Evolutionary conservation across 2,888 invertebrate species (phyloP), one percentile per base, ranked within the genome.

Genomic region (Scotopteryx bipunctaria): DNA sequence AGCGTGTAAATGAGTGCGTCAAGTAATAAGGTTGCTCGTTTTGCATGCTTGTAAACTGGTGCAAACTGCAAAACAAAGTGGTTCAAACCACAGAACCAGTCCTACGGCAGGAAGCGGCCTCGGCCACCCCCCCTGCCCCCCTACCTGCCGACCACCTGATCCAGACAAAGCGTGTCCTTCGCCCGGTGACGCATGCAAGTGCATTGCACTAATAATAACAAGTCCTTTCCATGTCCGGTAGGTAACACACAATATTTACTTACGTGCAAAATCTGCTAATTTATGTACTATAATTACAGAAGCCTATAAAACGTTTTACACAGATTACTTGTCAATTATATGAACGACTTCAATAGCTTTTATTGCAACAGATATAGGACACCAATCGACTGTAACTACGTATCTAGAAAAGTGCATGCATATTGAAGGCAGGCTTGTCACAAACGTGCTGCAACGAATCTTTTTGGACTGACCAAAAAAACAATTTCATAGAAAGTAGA

Each of bases 401-500:
- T 31, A 29, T 11, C 29, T 25, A 19, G 16, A 15, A 42, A 25
- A 29, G 27, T 8, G 41, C 11, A 32, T 21, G 17, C 16, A 44
- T 41, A 21, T 31, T 15, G 11, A 16, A 38, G 23, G 4, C 29
- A 31, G 23, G 14, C 27, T 21, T 38, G 32, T 53, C 44, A 56
- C 38, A 49, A 63, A 60, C 59, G 63, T 52, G 64, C 62, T 57
- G 43, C 65, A 64, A 64, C 69, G 57, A 71, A 71, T 73, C 76
- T 77, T 82, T 78, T 83, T 38, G 81, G 76, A 69, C 76, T 70
- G 78, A 81, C 81, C 79, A 85, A 86, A 87, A 83, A 87, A 87
- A 86, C 83, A 77, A 87, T 88, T 86, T 86, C 85, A 88, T 88
- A 89, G 90, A 90, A 90, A 90, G 90, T 90, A 83, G 90, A 88